Evolutionary conservation across 2,797 vertebrate genomes (phyloP), one percentile per base, ranked within the genome.

Genomic region (Coregonus suidteri): DNA sequence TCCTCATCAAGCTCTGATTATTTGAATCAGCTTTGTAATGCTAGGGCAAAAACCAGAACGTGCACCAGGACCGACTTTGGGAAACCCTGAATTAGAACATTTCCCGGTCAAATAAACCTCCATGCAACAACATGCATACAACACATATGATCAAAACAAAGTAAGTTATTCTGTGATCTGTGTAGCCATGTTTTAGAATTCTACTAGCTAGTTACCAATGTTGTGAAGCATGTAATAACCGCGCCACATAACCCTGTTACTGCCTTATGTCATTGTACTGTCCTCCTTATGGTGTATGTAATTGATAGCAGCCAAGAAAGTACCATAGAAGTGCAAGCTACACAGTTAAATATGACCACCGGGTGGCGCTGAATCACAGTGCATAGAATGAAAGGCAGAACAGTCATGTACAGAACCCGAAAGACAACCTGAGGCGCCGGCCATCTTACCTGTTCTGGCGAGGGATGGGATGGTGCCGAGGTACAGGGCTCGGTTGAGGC

Each of bases 401-500:
- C 15, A 62, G 20, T 62, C n/a, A 62, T 20, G 59, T 20, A 25
- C 6, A 20, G 7, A 13, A 64, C 9, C 65, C 0, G 16, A 59
- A 59, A 59, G 16, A 59, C 16, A 59, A 18, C 54, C 18, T 18
- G n/a, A 59, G 25, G 52, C 30, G 25, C 25, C 52, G 15, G 51
- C 18, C 37, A 25, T 37, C 87, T 93, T 91, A 98, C 98, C 97
- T 88, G 97, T 90, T 72, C 95, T 92, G 20, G 93, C 94, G 77
- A 99, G 91, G 18, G 97, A 93, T 30, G 97, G 98, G 2, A 96
- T 96, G 62, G 98, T 99, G 56, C 98, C 98, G 68, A 99, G 93
- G 0, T 95, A 95, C 0, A 99, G 96, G 0, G 96, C 97, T 82
- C 96, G 91, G 93, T 93, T 96, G 82, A 99, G 95, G 1, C 97